Evolutionary conservation across 1,140 invertebrate genomes (phyloP), one percentile per base, ranked within the genome.

Genomic region (Lucilia cuprina): DNA sequence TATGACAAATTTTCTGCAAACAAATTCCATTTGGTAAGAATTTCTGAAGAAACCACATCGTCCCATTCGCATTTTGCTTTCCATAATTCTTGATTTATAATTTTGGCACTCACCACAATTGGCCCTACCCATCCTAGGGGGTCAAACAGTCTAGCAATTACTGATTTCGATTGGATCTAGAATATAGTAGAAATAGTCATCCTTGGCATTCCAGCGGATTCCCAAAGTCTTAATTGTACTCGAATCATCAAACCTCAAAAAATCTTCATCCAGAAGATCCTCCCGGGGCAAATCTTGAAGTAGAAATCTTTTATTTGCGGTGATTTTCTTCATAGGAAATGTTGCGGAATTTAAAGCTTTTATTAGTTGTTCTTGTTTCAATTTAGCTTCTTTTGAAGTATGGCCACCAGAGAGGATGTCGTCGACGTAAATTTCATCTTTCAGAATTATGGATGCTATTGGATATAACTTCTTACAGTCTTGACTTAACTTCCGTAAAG

Each of bases 351-450:
- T 2, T 8, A 75, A 17, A 8, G 7, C 74, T 75, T 35, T 41
- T 17, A 41, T 17, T 2, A 77, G 74, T 41, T 77, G 74, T 34
- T 41, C 5, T n/a, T 77, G 13, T 77, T 77, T 77, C 14, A 25
- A 17, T 3, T 50, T 50, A 3, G 70, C 74, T 30, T 83, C 70
- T 50, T n/a, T 19, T 12, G 50, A 5, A 17, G 7, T 5, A 19
- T 55, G 70, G 8, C n/a, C 74, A 2, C 83, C 83, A 0, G 30
- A 55, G 2, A 84, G 14, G 7, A 80, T 47, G 34, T 84, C 83
- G 19, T 84, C 83, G 5, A 84, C 83, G n/a, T 84, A 84, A 2
- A 41, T 47, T 9, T 55, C 9, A 12, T 60, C 35, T 41, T 47
- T 5, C 8, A 84, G 10, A 60, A 84, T 60, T 9, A 0, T 4